Conservation (phyloP, 2,113 vertebrate species). For the Siphamia tubifer region DNA sequence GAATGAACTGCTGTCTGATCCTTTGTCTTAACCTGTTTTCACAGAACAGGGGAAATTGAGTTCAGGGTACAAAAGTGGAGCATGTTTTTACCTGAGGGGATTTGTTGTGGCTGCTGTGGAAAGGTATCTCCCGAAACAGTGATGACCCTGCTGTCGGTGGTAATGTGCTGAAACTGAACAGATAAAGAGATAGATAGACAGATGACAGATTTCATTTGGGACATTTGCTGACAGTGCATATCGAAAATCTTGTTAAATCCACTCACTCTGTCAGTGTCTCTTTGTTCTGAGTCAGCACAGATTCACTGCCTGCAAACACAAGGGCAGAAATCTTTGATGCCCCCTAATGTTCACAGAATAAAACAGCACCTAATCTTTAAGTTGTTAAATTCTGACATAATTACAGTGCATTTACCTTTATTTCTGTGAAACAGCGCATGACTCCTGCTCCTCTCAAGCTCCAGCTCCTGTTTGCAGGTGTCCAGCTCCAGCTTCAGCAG, state of each 20-base stretch:
- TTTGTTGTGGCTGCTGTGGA: constrained; percentile 21
- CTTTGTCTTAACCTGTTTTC: no score
- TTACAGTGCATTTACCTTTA: constrained; percentile 5
- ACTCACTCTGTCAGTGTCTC: constrained; percentile 60
- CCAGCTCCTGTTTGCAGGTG: constrained; percentile 67
- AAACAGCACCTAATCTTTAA: neutral
- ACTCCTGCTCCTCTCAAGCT: constrained; percentile 61
- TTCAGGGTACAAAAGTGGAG: neutral
- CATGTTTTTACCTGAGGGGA: constrained; percentile 41
- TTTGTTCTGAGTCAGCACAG: constrained; percentile 28
- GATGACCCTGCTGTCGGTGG: constrained; percentile 25
- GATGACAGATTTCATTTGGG: constrained; percentile 16
- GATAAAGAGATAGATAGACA: constrained; percentile 2
- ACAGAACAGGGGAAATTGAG: neutral
- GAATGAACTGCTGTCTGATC: no score
- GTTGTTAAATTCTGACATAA: neutral
- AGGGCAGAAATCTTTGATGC: constrained; percentile 1
- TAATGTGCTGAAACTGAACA: constrained; percentile 40
- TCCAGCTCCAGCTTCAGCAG: constrained; percentile 57
- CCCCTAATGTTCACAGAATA: constrained; percentile 36
- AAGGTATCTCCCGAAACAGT: neutral
- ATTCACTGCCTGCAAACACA: constrained; percentile 28
- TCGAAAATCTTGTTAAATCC: constrained; percentile 27
- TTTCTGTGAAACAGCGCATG: constrained; percentile 38
- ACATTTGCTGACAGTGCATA: constrained; percentile 6